A percentile compares a stretch with the other conserved stretches of the same genome.
Conservation (phyloP, 2,888 invertebrate genomes). For the Drosophila acutilabella region DNA sequence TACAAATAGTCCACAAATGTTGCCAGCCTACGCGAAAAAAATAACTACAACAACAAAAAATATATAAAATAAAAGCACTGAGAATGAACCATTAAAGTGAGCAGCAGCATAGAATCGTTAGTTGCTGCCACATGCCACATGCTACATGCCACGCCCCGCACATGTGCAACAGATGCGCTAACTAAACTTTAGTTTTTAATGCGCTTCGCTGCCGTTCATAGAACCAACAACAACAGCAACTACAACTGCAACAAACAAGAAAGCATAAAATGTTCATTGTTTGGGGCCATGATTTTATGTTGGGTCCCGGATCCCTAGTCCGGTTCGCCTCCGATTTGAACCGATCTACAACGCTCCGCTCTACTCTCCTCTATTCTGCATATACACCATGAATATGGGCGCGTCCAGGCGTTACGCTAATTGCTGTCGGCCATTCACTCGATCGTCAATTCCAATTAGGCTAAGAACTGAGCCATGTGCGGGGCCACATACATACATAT, state of each 20-base stretch:
- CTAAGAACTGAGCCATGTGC: conserved; percentile 53
- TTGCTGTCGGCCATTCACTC: conserved; percentile 56
- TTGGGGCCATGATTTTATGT: conserved; percentile 58
- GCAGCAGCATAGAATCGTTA: conserved; percentile 47
- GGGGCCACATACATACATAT: conserved; percentile 9
- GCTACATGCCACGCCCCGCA: conserved; percentile 50
- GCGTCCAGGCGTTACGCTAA: conserved; percentile 67
- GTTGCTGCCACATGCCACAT: conserved; percentile 29
- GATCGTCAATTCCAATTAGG: conserved; percentile 62
- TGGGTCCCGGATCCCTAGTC: conserved; percentile 29
- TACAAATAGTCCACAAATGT: conserved; percentile 48
- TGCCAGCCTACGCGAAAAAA: conserved; percentile 41
- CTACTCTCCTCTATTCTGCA: conserved; percentile 8
- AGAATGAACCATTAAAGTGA: conserved; percentile 43
- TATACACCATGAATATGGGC: conserved; percentile 42
- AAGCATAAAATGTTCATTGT: conserved; percentile 56
- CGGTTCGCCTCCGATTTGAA: not conserved
- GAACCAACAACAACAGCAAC: conserved; percentile 33
- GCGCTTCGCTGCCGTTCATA: conserved; percentile 65
- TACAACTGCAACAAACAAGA: conserved; percentile 20
- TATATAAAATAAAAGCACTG: conserved; percentile 11
- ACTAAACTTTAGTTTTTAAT: conserved; percentile 62
- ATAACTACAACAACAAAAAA: not conserved
- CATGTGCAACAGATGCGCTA: conserved; percentile 68
- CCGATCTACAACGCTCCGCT: not conserved